Conservation (phyloP, 2,113 vertebrate species). For the Lepisosteus oculatus region DNA sequence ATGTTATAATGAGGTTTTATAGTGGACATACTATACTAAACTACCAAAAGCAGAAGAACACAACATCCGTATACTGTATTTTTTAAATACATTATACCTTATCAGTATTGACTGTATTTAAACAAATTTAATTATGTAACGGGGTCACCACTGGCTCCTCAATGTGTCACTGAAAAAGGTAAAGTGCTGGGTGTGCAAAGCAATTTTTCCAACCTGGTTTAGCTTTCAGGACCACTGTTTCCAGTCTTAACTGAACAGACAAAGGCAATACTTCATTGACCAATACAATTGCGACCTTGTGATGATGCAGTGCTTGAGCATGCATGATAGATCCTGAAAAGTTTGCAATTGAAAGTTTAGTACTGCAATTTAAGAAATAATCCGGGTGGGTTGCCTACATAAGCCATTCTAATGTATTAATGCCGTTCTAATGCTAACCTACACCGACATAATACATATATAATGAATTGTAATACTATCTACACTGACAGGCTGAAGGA, state of each 20-base stretch:
- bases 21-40: no score
- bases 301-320: conserved; percentile 19
- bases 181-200: background rate
- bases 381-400: no score
- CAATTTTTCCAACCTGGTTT: background rate
- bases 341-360: conserved; percentile 29
- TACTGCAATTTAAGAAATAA: background rate
- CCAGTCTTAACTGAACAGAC: background rate
- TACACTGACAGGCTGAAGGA: no score
- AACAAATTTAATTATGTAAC: background rate
- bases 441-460: background rate
- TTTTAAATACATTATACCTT: no score
- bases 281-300: conserved; percentile 27
- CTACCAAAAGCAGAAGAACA: no score
- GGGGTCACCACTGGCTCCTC: background rate
- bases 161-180: background rate
- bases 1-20: no score
- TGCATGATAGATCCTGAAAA: conserved; percentile 26
- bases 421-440: background rate
- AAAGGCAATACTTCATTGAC: conserved; percentile 6
- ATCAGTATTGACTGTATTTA: background rate
- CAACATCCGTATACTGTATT: no score
- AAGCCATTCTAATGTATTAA: no score
- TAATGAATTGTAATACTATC: background rate
- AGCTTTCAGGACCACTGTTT: background rate